phyloP scores from a whole-genome alignment of 2,888 invertebrate species.

The Lepas anatifera region DNA sequence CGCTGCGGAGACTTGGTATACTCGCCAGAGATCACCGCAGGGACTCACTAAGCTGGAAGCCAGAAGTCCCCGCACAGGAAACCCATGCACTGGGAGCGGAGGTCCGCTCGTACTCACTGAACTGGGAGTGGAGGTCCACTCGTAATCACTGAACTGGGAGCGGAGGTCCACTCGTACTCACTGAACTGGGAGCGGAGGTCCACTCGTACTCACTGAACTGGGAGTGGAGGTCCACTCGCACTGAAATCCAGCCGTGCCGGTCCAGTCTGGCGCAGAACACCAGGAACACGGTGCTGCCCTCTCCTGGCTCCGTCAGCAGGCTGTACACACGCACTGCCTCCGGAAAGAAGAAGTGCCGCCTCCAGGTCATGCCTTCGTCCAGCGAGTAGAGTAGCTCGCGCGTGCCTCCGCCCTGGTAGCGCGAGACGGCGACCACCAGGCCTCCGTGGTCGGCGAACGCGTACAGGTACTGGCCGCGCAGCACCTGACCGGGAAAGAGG shows the following conservation, averaged over 20 bases:
- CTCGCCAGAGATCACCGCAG: too few species aligned
- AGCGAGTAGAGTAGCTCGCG: slow-evolving; percentile 68
- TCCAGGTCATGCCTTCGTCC: slow-evolving; percentile 75
- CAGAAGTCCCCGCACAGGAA: too few species aligned
- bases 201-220: slow-evolving; percentile 43
- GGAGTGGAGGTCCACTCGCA: slow-evolving; percentile 49
- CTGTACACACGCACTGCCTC: slow-evolving; percentile 64
- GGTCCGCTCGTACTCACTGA: too few species aligned
- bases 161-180: too few species aligned
- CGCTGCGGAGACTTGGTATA: too few species aligned
- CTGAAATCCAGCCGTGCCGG: slow-evolving; percentile 58
- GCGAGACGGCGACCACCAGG: slow-evolving; percentile 69
- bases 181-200: too few species aligned
- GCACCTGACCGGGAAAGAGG: too few species aligned
- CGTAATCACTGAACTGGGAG: too few species aligned
- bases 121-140: too few species aligned
- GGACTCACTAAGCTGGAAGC: too few species aligned
- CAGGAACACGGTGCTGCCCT: slow-evolving; percentile 80
- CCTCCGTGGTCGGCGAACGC: slow-evolving; percentile 88
- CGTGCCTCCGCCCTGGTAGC: slow-evolving; percentile 58
- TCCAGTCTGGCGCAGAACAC: slow-evolving; percentile 69
- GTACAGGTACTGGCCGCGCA: slow-evolving; percentile 70
- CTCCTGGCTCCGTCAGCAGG: slow-evolving; percentile 86
- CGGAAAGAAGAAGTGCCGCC: slow-evolving; percentile 50
- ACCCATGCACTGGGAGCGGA: too few species aligned